Percentiles rank a stretch among this genome's conserved stretches.
Conservation (phyloP, 2,113 vertebrate species). For the Calyptommatus sinebrachiatus region DNA sequence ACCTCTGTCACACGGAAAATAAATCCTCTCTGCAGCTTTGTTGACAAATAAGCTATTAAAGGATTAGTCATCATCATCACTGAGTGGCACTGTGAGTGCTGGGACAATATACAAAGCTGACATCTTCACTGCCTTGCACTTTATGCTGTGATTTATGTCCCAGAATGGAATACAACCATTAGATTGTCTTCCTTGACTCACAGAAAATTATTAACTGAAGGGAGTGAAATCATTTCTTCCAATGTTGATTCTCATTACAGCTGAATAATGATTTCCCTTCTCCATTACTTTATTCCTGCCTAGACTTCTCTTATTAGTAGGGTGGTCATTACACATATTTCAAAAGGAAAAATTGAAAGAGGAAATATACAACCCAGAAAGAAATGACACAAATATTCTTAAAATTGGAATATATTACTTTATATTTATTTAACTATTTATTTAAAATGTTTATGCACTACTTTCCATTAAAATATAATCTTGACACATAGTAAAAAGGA, state of each 20-base stretch:
- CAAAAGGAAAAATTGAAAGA: not conserved
- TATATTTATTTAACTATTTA: not conserved
- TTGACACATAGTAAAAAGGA: no score
- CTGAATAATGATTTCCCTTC: not conserved
- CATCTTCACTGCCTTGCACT: conserved; percentile 17
- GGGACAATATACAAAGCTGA: conserved; percentile 35
- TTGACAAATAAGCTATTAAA: conserved; percentile 40
- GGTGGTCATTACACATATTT: not conserved
- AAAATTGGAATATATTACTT: not conserved
- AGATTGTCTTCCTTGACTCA: conserved; percentile 11
- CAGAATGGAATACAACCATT: conserved; percentile 27
- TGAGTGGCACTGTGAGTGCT: conserved; percentile 10
- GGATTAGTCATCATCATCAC: conserved; percentile 34
- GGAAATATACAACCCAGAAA: not conserved
- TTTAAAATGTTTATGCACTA: no score
- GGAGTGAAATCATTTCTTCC: conserved; percentile 35
- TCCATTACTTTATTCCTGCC: not conserved
- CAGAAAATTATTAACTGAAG: conserved; percentile 10
- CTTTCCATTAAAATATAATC: not conserved
- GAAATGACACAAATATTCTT: not conserved
- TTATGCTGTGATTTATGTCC: conserved; percentile 34
- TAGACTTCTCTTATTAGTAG: not conserved
- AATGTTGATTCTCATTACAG: not conserved
- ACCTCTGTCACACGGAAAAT: conserved; percentile 15
- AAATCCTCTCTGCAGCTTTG: conserved; percentile 27